Percentiles rank a stretch among this genome's conserved stretches.
Conservation (phyloP, 2,113 vertebrate species). For the Brachypodius melanocephalos region DNA sequence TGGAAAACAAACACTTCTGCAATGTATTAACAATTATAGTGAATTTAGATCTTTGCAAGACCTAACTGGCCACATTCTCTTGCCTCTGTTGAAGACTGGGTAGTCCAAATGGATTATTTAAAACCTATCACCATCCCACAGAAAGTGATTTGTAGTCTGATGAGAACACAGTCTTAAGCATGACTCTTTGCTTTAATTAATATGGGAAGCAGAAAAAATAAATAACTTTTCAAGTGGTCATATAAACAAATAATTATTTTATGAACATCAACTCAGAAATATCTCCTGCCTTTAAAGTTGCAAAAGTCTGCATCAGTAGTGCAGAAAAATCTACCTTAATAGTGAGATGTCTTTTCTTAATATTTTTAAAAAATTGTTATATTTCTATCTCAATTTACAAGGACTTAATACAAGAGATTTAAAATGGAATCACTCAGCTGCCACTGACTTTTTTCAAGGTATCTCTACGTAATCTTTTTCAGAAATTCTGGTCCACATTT, state of each 20-base stretch:
- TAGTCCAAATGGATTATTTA: background rate
- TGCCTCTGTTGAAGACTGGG: background rate
- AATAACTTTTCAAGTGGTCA: background rate
- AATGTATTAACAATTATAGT: background rate
- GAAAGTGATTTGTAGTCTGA: background rate
- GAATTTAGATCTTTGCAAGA: background rate
- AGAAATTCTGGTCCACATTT: background rate
- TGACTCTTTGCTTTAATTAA: background rate
- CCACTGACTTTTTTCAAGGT: background rate
- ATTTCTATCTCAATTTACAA: background rate
- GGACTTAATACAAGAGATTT: background rate
- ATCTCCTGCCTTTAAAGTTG: background rate
- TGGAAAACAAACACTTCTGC: background rate
- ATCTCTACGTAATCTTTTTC: background rate
- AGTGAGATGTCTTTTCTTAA: background rate
- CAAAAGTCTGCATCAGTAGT: background rate
- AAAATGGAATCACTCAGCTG: background rate
- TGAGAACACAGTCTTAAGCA: background rate
- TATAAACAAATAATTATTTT: background rate
- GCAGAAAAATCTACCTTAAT: background rate
- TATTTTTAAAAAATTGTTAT: background rate
- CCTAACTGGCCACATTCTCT: background rate
- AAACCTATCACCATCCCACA: background rate
- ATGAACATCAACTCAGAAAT: background rate
- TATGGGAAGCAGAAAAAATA: background rate